Conservation (phyloP, 2,113 vertebrate species). For the Muntiacus reevesi region DNA sequence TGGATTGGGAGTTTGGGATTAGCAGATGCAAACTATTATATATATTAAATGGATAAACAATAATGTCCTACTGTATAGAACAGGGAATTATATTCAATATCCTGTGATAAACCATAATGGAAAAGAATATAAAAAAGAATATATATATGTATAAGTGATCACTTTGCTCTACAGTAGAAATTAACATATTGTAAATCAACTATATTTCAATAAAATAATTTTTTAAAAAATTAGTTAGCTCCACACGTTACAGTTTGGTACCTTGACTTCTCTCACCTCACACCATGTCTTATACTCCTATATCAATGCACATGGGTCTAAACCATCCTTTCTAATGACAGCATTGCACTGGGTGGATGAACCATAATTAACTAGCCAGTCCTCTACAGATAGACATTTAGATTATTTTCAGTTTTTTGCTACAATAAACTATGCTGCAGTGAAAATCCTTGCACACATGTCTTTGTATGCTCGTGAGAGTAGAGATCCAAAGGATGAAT, state of each 20-base stretch:
- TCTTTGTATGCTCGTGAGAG: not conserved
- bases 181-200: not conserved
- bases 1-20: not conserved
- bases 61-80: not conserved
- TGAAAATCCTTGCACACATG: not conserved
- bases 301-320: not conserved
- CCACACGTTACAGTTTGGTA: not conserved
- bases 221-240: not conserved
- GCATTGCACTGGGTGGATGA: not conserved
- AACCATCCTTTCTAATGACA: not conserved
- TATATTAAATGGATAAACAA: not conserved
- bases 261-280: not conserved
- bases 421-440: not conserved
- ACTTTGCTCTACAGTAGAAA: not conserved
- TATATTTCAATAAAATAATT: not conserved
- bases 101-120: not conserved
- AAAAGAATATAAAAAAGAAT: not conserved
- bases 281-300: not conserved
- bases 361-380: not conserved
- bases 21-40: not conserved
- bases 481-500: not conserved
- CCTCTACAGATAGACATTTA: not conserved
- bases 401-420: not conserved
- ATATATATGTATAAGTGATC: not conserved
- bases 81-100: not conserved